phyloP scores from a whole-genome alignment of 92 coral and sea anemone genomes.

The Hydrozoanthus gracilis region DNA sequence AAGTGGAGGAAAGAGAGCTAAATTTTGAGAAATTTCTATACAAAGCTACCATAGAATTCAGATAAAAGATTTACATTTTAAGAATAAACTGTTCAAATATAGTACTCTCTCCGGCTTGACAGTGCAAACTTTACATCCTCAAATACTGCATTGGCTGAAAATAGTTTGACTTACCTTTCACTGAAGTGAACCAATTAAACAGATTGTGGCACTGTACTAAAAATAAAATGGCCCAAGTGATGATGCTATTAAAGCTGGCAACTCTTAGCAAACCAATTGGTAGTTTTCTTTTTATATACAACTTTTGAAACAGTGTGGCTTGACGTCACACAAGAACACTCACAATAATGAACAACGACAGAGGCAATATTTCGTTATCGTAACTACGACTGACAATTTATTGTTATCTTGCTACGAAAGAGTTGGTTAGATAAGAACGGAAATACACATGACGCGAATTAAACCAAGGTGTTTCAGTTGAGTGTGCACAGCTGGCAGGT shows the following conservation, averaged over 20 bases:
- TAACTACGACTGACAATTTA: neutral
- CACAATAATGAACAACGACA: neutral
- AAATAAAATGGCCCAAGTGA: neutral
- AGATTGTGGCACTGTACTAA: neutral
- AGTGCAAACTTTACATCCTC: neutral
- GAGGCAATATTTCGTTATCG: neutral
- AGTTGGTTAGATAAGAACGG: neutral
- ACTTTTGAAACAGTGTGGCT: neutral
- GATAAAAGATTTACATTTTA: neutral
- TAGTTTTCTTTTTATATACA: neutral
- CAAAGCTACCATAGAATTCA: no score
- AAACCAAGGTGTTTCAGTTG: neutral
- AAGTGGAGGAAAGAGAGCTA: no score
- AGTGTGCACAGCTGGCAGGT: neutral
- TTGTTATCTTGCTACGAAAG: neutral
- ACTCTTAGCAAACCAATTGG: neutral
- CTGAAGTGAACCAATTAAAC: neutral
- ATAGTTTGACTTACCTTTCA: neutral
- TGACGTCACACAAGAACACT: neutral
- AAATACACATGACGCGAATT: neutral
- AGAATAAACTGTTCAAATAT: neutral
- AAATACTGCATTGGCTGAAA: neutral
- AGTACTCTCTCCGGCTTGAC: neutral
- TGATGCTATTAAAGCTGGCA: neutral
- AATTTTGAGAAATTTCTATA: no score